Evolutionary conservation across 2,113 vertebrate species (phyloP).

Genomic region (Artemisiospiza belli): DNA sequence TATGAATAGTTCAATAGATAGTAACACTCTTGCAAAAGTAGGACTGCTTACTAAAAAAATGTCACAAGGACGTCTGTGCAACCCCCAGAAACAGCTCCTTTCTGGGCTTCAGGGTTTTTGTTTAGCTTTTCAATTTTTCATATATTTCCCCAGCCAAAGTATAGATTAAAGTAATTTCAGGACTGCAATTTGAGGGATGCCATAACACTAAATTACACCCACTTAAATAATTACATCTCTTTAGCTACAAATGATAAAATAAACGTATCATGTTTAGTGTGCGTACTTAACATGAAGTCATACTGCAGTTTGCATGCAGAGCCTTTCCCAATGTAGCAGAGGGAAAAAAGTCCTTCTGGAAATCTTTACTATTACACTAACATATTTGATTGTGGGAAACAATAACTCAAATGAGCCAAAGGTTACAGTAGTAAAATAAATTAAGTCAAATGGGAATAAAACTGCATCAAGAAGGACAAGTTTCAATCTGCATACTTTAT

Average conservation of each 20-base stretch:
- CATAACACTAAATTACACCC: slow-evolving; percentile 58
- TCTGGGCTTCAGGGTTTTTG: neutral
- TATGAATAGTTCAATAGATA: neutral
- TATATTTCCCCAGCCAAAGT: neutral
- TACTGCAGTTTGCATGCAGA: neutral
- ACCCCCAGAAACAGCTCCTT: neutral
- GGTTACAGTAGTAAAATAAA: slow-evolving; percentile 51
- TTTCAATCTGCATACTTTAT: neutral
- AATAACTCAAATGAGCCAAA: slow-evolving; percentile 41
- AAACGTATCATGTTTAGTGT: slow-evolving; percentile 39
- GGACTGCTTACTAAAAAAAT: neutral
- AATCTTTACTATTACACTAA: slow-evolving; percentile 35
- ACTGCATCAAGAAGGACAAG: slow-evolving; percentile 5
- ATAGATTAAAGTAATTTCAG: slow-evolving; percentile 65
- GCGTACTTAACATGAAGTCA: slow-evolving; percentile 4
- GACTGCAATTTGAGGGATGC: slow-evolving; percentile 61
- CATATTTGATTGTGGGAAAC: slow-evolving; percentile 58
- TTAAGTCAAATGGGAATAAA: slow-evolving; percentile 38
- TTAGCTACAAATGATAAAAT: slow-evolving; percentile 65
- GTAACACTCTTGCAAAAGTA: neutral
- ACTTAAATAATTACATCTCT: slow-evolving; percentile 63
- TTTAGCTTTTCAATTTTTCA: slow-evolving; percentile 21
- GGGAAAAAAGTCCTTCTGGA: neutral
- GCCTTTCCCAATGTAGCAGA: neutral
- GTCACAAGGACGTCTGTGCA: neutral